A percentile compares a stretch with the other conserved stretches of the same genome.
Evolutionary conservation across 2,797 vertebrate genomes (phyloP).

Genomic region (Pseudochromis fuscus): DNA sequence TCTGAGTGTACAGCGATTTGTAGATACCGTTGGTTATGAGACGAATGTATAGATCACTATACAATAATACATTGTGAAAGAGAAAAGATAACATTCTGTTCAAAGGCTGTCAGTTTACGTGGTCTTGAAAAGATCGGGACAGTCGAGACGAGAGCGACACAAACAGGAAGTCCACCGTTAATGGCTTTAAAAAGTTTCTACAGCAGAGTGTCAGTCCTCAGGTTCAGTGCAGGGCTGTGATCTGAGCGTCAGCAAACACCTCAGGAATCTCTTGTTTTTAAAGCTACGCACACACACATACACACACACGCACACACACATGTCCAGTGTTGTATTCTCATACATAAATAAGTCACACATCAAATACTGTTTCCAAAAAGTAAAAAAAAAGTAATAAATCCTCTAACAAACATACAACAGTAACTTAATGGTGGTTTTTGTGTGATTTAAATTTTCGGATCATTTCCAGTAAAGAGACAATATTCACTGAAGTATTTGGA

Average conservation of each 20-base stretch:
- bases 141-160: conserved; percentile 24
- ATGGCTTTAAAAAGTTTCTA: conserved; percentile 67
- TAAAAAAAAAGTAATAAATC: conserved; percentile 6
- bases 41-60: conserved; percentile 61
- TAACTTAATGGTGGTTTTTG: background rate
- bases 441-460: background rate
- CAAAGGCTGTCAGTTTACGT: conserved; percentile 59
- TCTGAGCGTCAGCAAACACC: conserved; percentile 23
- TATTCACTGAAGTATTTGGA: too few species aligned
- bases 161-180: conserved; percentile 52
- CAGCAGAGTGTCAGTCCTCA: conserved; percentile 46
- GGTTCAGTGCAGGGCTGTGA: conserved; percentile 31
- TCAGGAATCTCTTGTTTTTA: conserved; percentile 9
- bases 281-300: conserved; percentile 22
- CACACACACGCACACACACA: background rate
- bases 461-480: background rate
- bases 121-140: conserved; percentile 58
- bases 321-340: conserved; percentile 21
- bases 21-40: conserved; percentile 67
- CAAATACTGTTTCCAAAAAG: conserved; percentile 34
- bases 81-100: conserved; percentile 70
- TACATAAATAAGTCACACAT: conserved; percentile 54
- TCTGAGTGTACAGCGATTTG: conserved; percentile 44
- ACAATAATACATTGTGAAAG: conserved; percentile 65
- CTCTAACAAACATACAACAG: conserved; percentile 15